Evolutionary conservation across 2,888 invertebrate species (phyloP).

Genomic region (Melolontha melolontha): DNA sequence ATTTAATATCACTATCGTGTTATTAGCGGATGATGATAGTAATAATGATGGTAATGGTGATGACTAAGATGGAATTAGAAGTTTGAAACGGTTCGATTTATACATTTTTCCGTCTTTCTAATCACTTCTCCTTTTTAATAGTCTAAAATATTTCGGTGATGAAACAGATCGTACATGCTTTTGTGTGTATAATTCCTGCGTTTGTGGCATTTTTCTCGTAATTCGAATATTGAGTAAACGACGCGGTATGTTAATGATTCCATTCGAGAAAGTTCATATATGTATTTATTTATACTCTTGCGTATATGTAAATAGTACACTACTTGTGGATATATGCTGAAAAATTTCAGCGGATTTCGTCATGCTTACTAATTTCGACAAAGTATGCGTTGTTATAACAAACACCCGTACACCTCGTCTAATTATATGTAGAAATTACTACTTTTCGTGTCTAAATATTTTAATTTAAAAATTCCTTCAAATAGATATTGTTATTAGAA

Average conservation of each 20-base stretch:
- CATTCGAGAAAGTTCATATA: conserved; percentile 28
- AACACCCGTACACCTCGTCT: conserved; percentile 19
- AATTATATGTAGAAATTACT: conserved; percentile 15
- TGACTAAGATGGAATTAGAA: conserved; percentile 18
- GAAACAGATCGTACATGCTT: conserved; percentile 10
- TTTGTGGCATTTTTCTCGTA: conserved; percentile 19
- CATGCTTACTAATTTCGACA: conserved; percentile 21
- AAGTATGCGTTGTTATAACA: conserved; percentile 28
- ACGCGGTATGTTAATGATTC: conserved; percentile 32
- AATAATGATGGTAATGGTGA: not conserved
- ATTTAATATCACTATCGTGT: conserved; percentile 11
- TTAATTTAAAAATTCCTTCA: not conserved
- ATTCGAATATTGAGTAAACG: conserved; percentile 36
- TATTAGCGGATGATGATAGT: not conserved
- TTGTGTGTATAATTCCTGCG: conserved; percentile 20
- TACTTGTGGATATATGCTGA: conserved; percentile 3
- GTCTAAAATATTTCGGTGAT: conserved; percentile 23
- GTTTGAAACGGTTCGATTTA: not conserved
- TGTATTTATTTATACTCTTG: not conserved
- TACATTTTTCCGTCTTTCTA: conserved; percentile 4
- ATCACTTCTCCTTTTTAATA: not conserved
- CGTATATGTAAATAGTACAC: conserved; percentile 1
- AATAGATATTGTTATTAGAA: too few relatives aligned
- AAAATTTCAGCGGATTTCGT: conserved; percentile 31
- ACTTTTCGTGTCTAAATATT: conserved; percentile 10